Conservation (phyloP, 92 coral and sea anemone genomes). For the Bergia sp. region DNA sequence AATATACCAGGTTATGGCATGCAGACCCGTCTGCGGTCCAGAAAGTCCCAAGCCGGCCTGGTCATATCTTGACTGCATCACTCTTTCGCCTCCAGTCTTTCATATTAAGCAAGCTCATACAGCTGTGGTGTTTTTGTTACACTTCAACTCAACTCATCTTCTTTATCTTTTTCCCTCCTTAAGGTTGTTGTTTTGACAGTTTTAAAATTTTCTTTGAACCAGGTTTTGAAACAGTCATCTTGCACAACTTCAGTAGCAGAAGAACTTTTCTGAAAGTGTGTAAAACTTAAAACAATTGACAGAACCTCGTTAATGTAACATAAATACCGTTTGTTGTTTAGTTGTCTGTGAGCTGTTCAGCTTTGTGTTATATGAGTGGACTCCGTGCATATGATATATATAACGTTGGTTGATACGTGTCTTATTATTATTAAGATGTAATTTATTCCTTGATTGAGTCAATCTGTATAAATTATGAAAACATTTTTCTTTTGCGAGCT, state of each 20-base stretch:
- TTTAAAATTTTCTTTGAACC: not conserved
- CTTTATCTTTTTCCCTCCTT: too few relatives aligned
- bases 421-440: not conserved
- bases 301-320: too few relatives aligned
- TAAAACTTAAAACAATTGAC: too few relatives aligned
- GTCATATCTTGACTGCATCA: constrained; percentile 11
- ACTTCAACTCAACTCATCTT: not conserved
- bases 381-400: not conserved
- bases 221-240: not conserved
- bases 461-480: not conserved
- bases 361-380: not conserved
- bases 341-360: too few relatives aligned
- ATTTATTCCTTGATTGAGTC: not conserved
- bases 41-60: constrained; percentile 74
- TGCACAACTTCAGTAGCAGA: too few relatives aligned
- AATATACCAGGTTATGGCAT: constrained; percentile 12
- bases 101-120: too few relatives aligned
- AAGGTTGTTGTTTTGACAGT: not conserved
- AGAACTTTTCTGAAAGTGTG: too few relatives aligned
- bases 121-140: not conserved
- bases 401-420: not conserved
- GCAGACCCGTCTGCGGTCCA: constrained; percentile 55
- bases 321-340: too few relatives aligned
- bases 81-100: not conserved
- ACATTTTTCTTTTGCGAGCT: not conserved